phyloP scores from a whole-genome alignment of 2,113 vertebrate species.

The Calonectris borealis region DNA sequence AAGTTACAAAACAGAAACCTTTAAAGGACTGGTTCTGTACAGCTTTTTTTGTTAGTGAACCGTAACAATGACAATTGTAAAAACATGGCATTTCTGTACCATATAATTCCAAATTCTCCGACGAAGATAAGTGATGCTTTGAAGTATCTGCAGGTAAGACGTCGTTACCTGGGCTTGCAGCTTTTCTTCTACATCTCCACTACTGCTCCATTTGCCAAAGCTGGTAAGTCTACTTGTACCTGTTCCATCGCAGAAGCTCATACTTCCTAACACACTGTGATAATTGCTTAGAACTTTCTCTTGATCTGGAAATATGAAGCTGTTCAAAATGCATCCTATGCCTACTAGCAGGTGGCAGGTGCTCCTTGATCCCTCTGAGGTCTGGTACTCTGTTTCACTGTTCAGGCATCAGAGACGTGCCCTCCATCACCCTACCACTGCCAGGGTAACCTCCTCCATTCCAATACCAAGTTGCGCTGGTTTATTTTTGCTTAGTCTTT shows the following conservation, averaged over 20 bases:
- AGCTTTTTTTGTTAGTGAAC: neutral
- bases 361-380: neutral
- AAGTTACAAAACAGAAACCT: neutral
- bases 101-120: neutral
- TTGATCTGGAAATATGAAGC: neutral
- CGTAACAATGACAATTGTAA: neutral
- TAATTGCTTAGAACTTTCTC: neutral
- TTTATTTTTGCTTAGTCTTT: neutral
- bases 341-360: neutral
- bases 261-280: neutral
- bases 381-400: neutral
- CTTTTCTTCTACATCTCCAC: neutral
- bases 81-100: neutral
- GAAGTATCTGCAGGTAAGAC: neutral
- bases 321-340: neutral
- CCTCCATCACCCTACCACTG: neutral
- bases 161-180: neutral
- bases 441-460: neutral
- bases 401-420: neutral
- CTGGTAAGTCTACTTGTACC: neutral
- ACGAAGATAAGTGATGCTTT: neutral
- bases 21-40: neutral
- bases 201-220: neutral
- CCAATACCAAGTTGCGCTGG: fast-evolving
- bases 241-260: neutral